phyloP scores from a whole-genome alignment of 1,140 invertebrate species.

The Cyrtorhinus lividipennis region DNA sequence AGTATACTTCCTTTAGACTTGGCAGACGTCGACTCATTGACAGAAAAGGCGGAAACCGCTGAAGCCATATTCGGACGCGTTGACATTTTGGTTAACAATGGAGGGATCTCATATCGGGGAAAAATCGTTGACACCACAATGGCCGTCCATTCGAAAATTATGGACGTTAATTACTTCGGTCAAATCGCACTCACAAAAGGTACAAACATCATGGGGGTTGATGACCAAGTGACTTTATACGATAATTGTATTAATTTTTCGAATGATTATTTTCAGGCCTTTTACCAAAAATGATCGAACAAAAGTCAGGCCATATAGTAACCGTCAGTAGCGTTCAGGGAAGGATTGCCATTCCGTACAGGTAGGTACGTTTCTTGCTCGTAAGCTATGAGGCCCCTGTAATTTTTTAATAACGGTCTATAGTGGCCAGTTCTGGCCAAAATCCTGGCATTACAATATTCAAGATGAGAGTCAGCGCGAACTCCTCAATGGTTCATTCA shows the following conservation, averaged over 20 bases:
- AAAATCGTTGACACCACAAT: conserved; percentile 56
- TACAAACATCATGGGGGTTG: no score
- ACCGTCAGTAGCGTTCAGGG: conserved; percentile 90
- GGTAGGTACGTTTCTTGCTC: conserved; percentile 32
- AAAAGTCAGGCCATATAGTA: conserved; percentile 66
- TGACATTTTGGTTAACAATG: conserved; percentile 88
- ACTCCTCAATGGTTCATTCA: no score
- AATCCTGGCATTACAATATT: no score
- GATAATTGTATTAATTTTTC: no score
- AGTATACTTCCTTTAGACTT: conserved; percentile 57
- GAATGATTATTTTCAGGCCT: conserved; percentile 47
- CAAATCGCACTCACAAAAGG: conserved; percentile 82
- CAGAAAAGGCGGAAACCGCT: conserved; percentile 45
- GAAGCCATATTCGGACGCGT: conserved; percentile 53
- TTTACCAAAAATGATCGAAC: conserved; percentile 65
- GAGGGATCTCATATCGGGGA: conserved; percentile 72
- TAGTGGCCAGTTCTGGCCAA: no score
- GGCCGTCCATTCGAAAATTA: conserved; percentile 77
- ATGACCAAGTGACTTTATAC: conserved; percentile 12
- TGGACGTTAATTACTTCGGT: conserved; percentile 91
- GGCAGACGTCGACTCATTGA: conserved; percentile 47
- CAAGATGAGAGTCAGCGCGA: no score
- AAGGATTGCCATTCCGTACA: conserved; percentile 71
- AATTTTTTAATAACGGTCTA: no score
- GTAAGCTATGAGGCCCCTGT: no score